Evolutionary conservation across 37 sponge, comb jelly and placozoan species (phyloP).

Genomic region (Haliclona indistincta): DNA sequence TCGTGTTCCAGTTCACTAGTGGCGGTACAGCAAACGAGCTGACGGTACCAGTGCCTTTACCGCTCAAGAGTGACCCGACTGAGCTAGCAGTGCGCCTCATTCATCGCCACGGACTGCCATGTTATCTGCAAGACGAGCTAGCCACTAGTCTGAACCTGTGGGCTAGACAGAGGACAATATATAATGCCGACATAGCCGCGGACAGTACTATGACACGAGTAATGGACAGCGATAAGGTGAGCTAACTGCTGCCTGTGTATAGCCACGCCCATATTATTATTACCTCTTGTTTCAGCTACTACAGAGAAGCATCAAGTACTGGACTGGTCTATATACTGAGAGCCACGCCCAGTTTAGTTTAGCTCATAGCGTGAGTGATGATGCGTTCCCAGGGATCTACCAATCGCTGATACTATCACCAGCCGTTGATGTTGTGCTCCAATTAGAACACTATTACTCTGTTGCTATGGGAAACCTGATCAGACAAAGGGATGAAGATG

Average conservation of each 20-base stretch:
- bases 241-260: too few species aligned
- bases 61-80: too few species aligned
- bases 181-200: slow-evolving; percentile 10
- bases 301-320: slow-evolving; percentile 14
- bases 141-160: slow-evolving; percentile 22
- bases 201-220: slow-evolving; percentile 4
- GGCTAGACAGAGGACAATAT: background rate
- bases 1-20: too few species aligned
- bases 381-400: slow-evolving; percentile 72
- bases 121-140: slow-evolving; percentile 61
- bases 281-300: background rate
- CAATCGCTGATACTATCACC: slow-evolving; percentile 87
- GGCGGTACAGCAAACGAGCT: too few species aligned
- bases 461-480: slow-evolving; percentile 58
- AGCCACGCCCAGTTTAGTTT: slow-evolving; percentile 32
- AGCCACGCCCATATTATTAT: background rate
- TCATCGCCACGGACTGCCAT: slow-evolving; percentile 49
- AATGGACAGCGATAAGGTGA: slow-evolving; percentile 22
- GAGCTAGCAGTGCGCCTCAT: slow-evolving; percentile 36
- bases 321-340: slow-evolving; percentile 26
- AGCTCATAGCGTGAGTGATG: slow-evolving; percentile 11
- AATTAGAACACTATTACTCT: slow-evolving; percentile 88
- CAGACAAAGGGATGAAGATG: slow-evolving; percentile 39
- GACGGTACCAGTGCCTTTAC: too few species aligned
- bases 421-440: slow-evolving; percentile 77